phyloP scores from a whole-genome alignment of 2,113 vertebrate species.

The Semicossyphus pulcher region DNA sequence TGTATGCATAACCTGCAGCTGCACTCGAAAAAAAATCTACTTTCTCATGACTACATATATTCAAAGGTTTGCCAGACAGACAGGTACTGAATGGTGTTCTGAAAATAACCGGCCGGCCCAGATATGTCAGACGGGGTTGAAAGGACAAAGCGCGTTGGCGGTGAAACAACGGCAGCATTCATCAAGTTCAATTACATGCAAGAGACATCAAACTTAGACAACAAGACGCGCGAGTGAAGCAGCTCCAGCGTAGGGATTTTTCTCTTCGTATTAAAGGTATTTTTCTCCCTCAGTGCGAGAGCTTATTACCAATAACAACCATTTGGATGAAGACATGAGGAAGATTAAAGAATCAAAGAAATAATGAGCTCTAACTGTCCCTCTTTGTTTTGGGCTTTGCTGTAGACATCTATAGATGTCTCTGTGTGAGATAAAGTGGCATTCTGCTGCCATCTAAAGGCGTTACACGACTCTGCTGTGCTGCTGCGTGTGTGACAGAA shows the following conservation, averaged over 20 bases:
- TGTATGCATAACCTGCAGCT: slow-evolving; percentile 16
- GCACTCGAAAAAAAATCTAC: neutral
- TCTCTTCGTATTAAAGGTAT: slow-evolving; percentile 1
- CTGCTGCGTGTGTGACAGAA: slow-evolving; percentile 17
- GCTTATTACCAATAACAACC: slow-evolving; percentile 53
- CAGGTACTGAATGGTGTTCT: slow-evolving; percentile 51
- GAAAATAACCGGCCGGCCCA: slow-evolving; percentile 75
- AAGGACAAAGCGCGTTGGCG: slow-evolving; percentile 55
- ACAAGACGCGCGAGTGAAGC: slow-evolving; percentile 27
- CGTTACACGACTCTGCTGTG: neutral
- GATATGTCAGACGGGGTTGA: slow-evolving; percentile 74
- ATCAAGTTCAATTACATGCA: slow-evolving; percentile 71
- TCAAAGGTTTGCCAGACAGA: slow-evolving; percentile 44
- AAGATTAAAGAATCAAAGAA: slow-evolving; percentile 70
- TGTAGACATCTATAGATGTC: slow-evolving; percentile 25
- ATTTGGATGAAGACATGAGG: slow-evolving; percentile 62
- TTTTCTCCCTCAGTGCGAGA: slow-evolving; percentile 23
- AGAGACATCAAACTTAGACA: slow-evolving; percentile 67
- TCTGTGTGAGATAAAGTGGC: slow-evolving; percentile 21
- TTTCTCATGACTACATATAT: slow-evolving; percentile 18
- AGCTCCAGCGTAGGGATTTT: slow-evolving; percentile 1
- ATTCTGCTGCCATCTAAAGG: slow-evolving; percentile 78
- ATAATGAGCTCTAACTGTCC: slow-evolving; percentile 68
- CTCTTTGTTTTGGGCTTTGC: slow-evolving; percentile 45
- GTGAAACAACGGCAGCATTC: slow-evolving; percentile 64